Base-by-base conservation (phyloP, 53 echinoderm and acorn worm genomes). In the Astropecten irregularis region DNA sequence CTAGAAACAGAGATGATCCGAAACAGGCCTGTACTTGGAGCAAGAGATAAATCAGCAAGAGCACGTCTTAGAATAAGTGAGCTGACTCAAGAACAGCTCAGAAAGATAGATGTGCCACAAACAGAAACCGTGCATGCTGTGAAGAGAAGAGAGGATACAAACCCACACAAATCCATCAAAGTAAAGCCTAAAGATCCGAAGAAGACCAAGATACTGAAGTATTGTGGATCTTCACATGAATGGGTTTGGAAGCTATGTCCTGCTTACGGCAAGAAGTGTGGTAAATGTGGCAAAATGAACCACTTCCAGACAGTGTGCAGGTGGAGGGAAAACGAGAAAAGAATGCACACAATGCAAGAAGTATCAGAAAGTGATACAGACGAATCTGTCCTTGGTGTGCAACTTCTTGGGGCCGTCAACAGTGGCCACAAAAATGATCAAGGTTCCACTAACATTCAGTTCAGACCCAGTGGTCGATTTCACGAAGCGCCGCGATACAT, bases 31-130 rank as follows among this genome's bases (percentile, higher is more conserved):
- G 68, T 82, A 15, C 40, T 82, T 28, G 83, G 83, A 4, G 28
- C 48, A 3, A 67, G 49, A 27, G 83, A 82, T 66, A 26, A 50
- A 23, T 49, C 68, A 14, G 67, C 83, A 13, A 26, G 83, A 67
- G 83, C 83, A 26, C 13, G 83, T 40, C 39, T 81, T 6, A 57
- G 59, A 60, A 58, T 77, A 19, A 77, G 77, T 30, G 82, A 81
- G 38, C 37, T 39, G 23, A 62, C 82, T 3, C 21, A n/a, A 21
- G 19, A 65, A 25, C 82, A 81, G 28, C 29, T 81, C 0, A 40
- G 46, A 64, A 37, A 35, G 14, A 65, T 81, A 26, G 33, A 38
- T 50, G 44, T 21, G 13, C 62, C 61, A 22, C 20, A 42, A 14
- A 20, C 33, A 9, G 42, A 61, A 27, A 76, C 22, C 9, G 25